A percentile compares a stretch with the other conserved stretches of the same genome.
These are phyloP conservation scores for Eurystomus gularis DNA, from an alignment of 2,113 vertebrate species.

Conservation along the genomic window DNA sequence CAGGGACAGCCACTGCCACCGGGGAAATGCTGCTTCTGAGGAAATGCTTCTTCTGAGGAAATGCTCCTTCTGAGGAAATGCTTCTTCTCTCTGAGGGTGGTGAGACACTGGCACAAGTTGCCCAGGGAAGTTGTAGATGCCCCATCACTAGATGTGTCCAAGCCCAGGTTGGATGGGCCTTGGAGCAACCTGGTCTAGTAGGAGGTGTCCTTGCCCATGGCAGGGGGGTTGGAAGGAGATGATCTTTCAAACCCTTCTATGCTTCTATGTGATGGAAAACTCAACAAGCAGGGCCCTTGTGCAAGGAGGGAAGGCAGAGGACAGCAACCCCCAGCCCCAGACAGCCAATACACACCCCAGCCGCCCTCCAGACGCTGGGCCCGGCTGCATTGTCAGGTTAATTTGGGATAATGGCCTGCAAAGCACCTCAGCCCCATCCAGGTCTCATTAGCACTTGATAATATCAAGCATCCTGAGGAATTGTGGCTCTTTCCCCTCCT, in stretches of 20 bases:
- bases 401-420: conserved; percentile 59
- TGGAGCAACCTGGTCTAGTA: not conserved
- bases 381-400: conserved; percentile 60
- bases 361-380: conserved; percentile 15
- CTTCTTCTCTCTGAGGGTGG: not conserved
- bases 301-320: not conserved
- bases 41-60: not conserved
- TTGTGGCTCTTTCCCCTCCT: not conserved
- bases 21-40: no score
- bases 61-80: no score
- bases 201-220: not conserved
- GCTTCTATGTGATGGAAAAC: rapidly evolving
- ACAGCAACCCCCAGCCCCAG: not conserved
- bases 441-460: conserved; percentile 70
- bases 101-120: not conserved
- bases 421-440: conserved; percentile 59
- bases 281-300: rapidly evolving
- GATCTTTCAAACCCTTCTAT: not conserved
- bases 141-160: not conserved
- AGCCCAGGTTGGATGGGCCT: not conserved
- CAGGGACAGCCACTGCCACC: no score
- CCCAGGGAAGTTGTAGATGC: not conserved
- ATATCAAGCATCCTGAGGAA: conserved; percentile 62
- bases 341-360: conserved; percentile 48
- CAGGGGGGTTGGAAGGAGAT: not conserved